These are phyloP conservation scores for Holothuria leucospilota DNA, from an alignment of 53 echinoderm and acorn worm genomes.

Conservation along the genomic window DNA sequence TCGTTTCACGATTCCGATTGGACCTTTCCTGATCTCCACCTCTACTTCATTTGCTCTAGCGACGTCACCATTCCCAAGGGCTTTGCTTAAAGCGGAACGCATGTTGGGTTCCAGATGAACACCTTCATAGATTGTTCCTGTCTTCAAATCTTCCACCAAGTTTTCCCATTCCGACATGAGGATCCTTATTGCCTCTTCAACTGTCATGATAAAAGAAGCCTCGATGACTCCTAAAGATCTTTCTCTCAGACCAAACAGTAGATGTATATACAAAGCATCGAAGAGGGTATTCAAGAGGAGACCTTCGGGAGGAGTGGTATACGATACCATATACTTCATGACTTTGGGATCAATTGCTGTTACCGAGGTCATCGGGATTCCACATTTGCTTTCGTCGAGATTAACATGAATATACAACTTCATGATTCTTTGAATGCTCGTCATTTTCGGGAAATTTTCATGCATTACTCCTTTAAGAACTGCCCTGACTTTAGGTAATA, in stretches of 20 bases:
- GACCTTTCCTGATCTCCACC: constrained; percentile 15
- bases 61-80: background rate
- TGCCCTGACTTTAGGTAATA: background rate
- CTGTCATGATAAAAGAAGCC: background rate
- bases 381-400: background rate
- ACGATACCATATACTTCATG: background rate
- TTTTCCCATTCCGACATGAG: background rate
- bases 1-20: constrained; percentile 26
- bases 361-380: background rate
- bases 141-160: constrained; percentile 14
- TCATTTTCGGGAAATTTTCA: background rate
- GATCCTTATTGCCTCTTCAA: constrained; percentile 21
- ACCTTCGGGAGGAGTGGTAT: constrained; percentile 12
- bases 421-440: background rate
- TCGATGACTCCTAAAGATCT: constrained; percentile 11
- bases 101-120: background rate
- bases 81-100: background rate
- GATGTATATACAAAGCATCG: constrained; percentile 5
- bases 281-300: background rate
- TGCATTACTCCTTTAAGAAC: background rate
- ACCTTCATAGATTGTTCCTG: constrained; percentile 13
- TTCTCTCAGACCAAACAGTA: constrained; percentile 11
- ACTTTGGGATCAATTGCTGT: constrained; percentile 19
- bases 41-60: background rate
- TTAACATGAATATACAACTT: background rate